Evolutionary conservation across 1,140 invertebrate genomes (phyloP), one percentile per base, ranked within the genome.

Genomic region (Aphelenchoides fujianensis): DNA sequence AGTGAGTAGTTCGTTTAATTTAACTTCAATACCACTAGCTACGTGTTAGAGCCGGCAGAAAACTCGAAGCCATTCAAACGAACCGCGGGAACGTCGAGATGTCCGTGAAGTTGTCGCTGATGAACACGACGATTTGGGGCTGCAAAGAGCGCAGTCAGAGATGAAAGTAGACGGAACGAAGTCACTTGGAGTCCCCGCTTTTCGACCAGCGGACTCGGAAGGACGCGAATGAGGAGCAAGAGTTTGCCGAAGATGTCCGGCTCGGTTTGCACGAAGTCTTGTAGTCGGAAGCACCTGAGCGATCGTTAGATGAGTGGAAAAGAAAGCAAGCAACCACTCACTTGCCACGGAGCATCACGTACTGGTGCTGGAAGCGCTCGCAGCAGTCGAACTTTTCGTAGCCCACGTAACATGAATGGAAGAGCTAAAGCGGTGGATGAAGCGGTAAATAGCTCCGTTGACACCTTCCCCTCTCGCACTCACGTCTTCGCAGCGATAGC

Each of bases 361-460:
- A 66, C 7, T 37, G 31, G 30, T 34, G 63, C 53, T 66, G 27
- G 53, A 66, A 66, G 12, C 36, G 16, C 1, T 66, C 63, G 32
- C 63, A 66, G 3, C 63, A 66, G 2, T 66, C 32, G 53, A 66
- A 66, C 32, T 66, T 30, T 12, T 66, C 27, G 3, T 66, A 66
- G 34, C 63, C 63, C 37, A 66, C 53, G 32, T 66, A 66, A 37
- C 63, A 66, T 23, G 63, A 66, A 34, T 36, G 63, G 34, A 66
- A 66, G 16, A 66, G 34, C 63, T 66, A 35, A 31, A 66, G 16
- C 12, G 27, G 2, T 37, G 5, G 34, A n/a, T n/a, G n/a, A n/a
- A n/a, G n/a, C n/a, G n/a, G n/a, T n/a, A n/a, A n/a, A n/a, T n/a
- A n/a, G n/a, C n/a, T n/a, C n/a, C n/a, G n/a, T 5, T 23, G 7